phyloP scores from a whole-genome alignment of 1,140 invertebrate genomes.

The Caligus rogercresseyi region DNA sequence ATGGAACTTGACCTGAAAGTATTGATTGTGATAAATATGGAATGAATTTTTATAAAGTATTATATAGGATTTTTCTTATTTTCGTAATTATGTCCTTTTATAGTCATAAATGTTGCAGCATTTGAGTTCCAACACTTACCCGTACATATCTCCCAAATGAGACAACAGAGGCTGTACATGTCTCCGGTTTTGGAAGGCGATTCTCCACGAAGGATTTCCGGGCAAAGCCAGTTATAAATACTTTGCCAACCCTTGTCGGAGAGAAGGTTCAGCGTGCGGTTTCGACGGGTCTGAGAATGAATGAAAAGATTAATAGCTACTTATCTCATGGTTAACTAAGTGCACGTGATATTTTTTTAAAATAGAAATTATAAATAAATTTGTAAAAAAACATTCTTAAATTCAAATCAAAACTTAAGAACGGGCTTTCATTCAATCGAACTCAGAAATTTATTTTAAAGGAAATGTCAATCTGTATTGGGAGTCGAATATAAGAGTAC shows the following conservation, averaged over 20 bases:
- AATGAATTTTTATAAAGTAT: not conserved
- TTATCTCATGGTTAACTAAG: too few relatives aligned
- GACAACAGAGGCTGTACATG: slow-evolving; percentile 31
- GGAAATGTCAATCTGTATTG: too few relatives aligned
- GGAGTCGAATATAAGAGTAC: too few relatives aligned
- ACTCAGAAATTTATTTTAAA: too few relatives aligned
- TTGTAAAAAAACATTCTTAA: too few relatives aligned
- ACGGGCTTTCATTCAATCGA: too few relatives aligned
- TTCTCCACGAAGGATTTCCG: slow-evolving; percentile 29
- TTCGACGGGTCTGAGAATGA: slow-evolving; percentile 21
- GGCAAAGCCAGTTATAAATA: slow-evolving; percentile 30
- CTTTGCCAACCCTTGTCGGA: slow-evolving; percentile 22
- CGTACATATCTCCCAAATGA: slow-evolving; percentile 32
- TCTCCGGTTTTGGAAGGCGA: slow-evolving; percentile 28
- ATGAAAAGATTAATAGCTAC: too few relatives aligned
- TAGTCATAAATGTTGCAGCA: too few relatives aligned
- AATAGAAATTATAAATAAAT: too few relatives aligned
- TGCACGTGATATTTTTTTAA: too few relatives aligned
- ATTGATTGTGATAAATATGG: not conserved
- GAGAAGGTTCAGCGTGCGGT: slow-evolving; percentile 22
- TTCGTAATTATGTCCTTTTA: too few relatives aligned
- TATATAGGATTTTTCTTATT: not conserved
- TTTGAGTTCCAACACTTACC: slow-evolving; percentile 21
- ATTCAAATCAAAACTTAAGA: too few relatives aligned
- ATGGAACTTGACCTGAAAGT: slow-evolving; percentile 24